Evolutionary conservation across 1,140 invertebrate genomes (phyloP).

Genomic region (Apocrypta bakeri): DNA sequence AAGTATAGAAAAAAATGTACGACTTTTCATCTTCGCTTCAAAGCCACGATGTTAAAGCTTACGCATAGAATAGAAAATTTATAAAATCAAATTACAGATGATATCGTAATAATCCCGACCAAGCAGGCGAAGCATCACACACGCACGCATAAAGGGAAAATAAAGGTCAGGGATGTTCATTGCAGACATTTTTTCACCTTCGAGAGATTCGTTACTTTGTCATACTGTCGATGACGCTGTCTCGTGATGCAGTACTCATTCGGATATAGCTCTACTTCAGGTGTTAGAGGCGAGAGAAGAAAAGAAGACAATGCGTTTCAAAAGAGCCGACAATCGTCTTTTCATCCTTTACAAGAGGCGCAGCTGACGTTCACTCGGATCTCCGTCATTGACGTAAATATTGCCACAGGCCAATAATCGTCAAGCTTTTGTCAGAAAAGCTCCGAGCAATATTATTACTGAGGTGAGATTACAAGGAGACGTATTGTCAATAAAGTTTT

Average conservation of each 20-base stretch:
- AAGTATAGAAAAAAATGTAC: no score
- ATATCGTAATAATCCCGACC: no score
- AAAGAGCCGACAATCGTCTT: background rate
- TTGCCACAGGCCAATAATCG: slow-evolving; percentile 17
- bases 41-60: background rate
- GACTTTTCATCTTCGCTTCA: background rate
- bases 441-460: background rate
- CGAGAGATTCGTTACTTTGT: slow-evolving; percentile 11
- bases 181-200: slow-evolving; percentile 9
- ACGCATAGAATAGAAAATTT: no score
- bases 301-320: slow-evolving; percentile 12
- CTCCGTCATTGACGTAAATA: background rate
- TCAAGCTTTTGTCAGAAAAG: slow-evolving; percentile 8
- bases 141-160: background rate
- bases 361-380: background rate
- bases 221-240: background rate
- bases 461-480: background rate
- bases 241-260: background rate
- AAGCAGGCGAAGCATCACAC: background rate
- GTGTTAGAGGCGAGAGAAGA: background rate
- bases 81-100: no score
- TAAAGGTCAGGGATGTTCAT: slow-evolving; percentile 33
- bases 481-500: slow-evolving; percentile 15
- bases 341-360: background rate
- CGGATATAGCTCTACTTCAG: background rate